A percentile compares a stretch with the other conserved stretches of the same genome.
These are phyloP conservation scores for Ctenoplectra terminalis DNA, from an alignment of 1,140 invertebrate species.

Conservation along the genomic window DNA sequence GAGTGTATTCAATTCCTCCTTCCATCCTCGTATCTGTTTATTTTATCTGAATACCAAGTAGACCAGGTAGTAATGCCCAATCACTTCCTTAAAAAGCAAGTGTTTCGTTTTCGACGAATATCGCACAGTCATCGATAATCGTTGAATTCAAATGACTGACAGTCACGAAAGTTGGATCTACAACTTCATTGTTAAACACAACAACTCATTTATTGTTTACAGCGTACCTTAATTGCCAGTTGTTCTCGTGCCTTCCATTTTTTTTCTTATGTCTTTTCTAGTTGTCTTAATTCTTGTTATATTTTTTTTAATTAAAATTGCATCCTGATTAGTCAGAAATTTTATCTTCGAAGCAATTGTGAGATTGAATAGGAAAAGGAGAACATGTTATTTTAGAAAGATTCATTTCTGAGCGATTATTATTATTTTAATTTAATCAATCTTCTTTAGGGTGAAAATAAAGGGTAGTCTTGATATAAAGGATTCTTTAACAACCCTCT, in stretches of 20 bases:
- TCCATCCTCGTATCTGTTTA: neutral
- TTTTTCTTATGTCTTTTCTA: neutral
- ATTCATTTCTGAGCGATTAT: too few relatives aligned
- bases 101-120: neutral
- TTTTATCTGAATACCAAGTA: constrained; percentile 12
- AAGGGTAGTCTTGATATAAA: too few relatives aligned
- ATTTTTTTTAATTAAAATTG: too few relatives aligned
- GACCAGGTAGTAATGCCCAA: neutral
- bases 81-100: constrained; percentile 6
- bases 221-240: neutral
- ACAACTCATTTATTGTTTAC: neutral
- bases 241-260: neutral
- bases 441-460: too few relatives aligned
- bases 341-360: too few relatives aligned
- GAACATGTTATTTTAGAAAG: too few relatives aligned
- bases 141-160: neutral
- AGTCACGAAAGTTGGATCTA: neutral
- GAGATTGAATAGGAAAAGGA: too few relatives aligned
- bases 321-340: too few relatives aligned
- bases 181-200: neutral
- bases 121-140: neutral
- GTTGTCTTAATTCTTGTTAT: too few relatives aligned
- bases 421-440: too few relatives aligned
- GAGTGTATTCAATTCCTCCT: constrained; percentile 1
- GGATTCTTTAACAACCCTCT: too few relatives aligned